Evolutionary conservation across 2,888 invertebrate genomes (phyloP), one percentile per base, ranked within the genome.

Genomic region (Erebia epiphron): DNA sequence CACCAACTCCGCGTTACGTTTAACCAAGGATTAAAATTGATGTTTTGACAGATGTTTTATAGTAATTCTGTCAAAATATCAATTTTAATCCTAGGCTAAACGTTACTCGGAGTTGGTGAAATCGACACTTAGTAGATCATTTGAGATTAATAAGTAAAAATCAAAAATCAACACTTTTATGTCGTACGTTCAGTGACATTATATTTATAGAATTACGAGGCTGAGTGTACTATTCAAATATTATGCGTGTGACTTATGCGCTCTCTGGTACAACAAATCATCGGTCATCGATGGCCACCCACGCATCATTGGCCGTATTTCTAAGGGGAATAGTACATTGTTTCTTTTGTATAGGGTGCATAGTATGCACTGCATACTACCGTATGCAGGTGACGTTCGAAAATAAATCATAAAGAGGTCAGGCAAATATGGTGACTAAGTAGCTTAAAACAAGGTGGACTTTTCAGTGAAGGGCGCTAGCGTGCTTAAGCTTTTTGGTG

Each of bases 231-330:
- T 78, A 77, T 76, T 82, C 84, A 86, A 90, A 88, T 86, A 88
- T 87, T 87, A 89, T 85, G 81, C 85, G 82, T 81, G 79, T 79
- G 80, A 82, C 79, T 70, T 68, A 52, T 69, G 67, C 75, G 75
- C 75, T 77, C 77, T 76, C 73, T 75, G 64, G 69, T 71, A 49
- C 65, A 67, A 65, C 69, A 49, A 71, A 65, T 60, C 73, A 77
- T 77, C 80, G 78, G 77, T 77, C 76, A 79, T 79, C 78, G 77
- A 81, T 79, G 75, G 83, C 90, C 91, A 90, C 91, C 90, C 91
- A 88, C 76, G 81, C 80, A 77, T 79, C 78, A 83, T 86, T 86
- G 83, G 86, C 64, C 75, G 57, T 73, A 68, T 72, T 70, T 78
- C 79, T 75, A 82, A 79, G 80, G 80, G 80, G 81, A 82, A 82